Percentiles rank a stretch among this genome's conserved stretches.
Evolutionary conservation across 2,888 invertebrate species (phyloP).

Genomic region (Drosophila peninsularis): DNA sequence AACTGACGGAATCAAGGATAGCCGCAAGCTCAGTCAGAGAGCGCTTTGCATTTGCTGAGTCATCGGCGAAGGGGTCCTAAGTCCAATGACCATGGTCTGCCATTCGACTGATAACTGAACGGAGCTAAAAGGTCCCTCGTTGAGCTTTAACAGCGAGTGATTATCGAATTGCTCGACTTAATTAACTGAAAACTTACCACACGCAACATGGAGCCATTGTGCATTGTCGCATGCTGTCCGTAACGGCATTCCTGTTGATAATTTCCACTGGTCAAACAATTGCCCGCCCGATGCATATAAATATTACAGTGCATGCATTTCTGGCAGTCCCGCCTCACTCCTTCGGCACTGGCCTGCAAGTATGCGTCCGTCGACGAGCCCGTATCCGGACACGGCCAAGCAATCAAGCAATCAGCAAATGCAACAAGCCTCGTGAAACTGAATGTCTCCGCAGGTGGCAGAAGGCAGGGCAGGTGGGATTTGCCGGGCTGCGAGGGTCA

Average conservation of each 20-base stretch:
- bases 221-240: not conserved
- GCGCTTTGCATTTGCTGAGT: too few species aligned
- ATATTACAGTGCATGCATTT: conserved; percentile 37
- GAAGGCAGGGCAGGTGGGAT: conserved; percentile 2
- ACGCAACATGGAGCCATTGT: not conserved
- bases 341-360: not conserved
- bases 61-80: not conserved
- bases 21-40: not conserved
- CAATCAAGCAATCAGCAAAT: conserved; percentile 51
- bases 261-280: conserved; percentile 25
- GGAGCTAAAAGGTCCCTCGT: not conserved
- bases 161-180: not conserved
- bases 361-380: not conserved
- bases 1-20: too few species aligned
- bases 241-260: conserved; percentile 8
- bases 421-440: conserved; percentile 45
- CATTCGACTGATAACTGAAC: not conserved
- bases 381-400: conserved; percentile 31
- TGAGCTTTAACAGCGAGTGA: not conserved
- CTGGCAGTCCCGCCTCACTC: not conserved
- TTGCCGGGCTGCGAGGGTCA: not conserved
- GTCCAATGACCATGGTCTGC: too few species aligned
- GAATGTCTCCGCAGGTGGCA: conserved; percentile 25
- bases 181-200: not conserved
- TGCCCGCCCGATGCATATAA: conserved; percentile 24